Evolutionary conservation across 2,113 vertebrate species (phyloP).

Genomic region (Chionomys nivalis): DNA sequence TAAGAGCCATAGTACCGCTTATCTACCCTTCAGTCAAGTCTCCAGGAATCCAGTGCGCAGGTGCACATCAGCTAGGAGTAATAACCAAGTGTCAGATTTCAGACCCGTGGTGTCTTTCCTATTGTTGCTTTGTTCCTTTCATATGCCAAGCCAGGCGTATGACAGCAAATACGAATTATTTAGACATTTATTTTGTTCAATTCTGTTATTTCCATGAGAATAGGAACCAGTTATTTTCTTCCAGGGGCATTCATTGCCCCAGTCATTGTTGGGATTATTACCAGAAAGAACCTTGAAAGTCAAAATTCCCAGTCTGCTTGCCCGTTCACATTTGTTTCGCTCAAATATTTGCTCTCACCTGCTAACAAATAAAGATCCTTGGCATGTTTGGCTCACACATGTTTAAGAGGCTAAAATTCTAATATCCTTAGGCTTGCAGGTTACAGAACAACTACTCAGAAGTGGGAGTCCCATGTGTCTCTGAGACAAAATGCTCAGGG

Average conservation of each 20-base stretch:
- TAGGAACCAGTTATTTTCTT: background rate
- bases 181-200: background rate
- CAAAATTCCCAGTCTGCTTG: slow-evolving; percentile 30
- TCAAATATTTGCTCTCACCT: slow-evolving; percentile 41
- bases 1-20: background rate
- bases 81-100: background rate
- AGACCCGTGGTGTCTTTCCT: background rate
- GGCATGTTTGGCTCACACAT: background rate
- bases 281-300: background rate
- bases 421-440: background rate
- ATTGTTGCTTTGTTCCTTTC: background rate
- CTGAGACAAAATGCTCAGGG: background rate
- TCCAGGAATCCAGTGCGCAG: background rate
- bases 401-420: background rate
- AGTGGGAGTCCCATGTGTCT: background rate
- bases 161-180: background rate
- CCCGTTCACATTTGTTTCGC: slow-evolving; percentile 14
- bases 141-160: background rate
- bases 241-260: background rate
- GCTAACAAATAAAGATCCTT: slow-evolving; percentile 23
- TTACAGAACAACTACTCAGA: background rate
- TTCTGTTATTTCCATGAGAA: background rate
- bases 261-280: background rate
- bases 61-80: background rate
- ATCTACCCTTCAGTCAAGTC: background rate